phyloP scores from a whole-genome alignment of 2,888 invertebrate species.

The Trisateles emortualis region DNA sequence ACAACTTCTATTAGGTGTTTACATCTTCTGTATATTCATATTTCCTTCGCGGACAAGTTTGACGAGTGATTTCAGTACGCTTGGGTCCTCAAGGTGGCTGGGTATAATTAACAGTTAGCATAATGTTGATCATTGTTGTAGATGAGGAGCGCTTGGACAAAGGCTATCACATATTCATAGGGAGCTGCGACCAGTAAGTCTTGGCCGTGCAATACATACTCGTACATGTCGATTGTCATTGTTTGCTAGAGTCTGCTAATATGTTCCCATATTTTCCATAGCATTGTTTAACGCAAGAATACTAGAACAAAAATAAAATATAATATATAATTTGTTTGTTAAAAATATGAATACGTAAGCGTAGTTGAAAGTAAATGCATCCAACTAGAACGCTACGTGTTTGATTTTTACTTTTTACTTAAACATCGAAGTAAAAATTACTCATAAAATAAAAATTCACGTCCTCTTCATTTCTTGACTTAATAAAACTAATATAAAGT shows the following conservation, averaged over 20 bases:
- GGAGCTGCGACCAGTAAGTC: constrained; percentile 61
- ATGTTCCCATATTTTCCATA: background rate
- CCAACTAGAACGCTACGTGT: too few species aligned
- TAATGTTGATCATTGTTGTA: constrained; percentile 60
- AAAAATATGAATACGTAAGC: too few species aligned
- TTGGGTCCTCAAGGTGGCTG: constrained; percentile 34
- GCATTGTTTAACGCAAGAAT: background rate
- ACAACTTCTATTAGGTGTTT: too few species aligned
- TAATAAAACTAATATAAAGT: too few species aligned
- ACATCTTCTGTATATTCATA: background rate
- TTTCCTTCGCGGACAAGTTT: background rate
- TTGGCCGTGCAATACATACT: background rate
- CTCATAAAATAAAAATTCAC: too few species aligned
- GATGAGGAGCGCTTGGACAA: constrained; percentile 58
- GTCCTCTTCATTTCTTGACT: too few species aligned
- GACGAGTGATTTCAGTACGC: constrained; percentile 2
- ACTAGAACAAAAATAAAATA: too few species aligned
- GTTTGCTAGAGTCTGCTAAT: background rate
- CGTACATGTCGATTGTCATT: background rate
- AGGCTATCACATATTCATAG: constrained; percentile 63
- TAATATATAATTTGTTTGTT: too few species aligned
- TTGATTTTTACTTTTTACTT: too few species aligned
- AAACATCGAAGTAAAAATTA: too few species aligned
- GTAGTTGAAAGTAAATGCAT: too few species aligned
- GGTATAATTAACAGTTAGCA: constrained; percentile 28